Evolutionary conservation across 2,797 vertebrate species (phyloP).

Genomic region (Eulemur mongoz): DNA sequence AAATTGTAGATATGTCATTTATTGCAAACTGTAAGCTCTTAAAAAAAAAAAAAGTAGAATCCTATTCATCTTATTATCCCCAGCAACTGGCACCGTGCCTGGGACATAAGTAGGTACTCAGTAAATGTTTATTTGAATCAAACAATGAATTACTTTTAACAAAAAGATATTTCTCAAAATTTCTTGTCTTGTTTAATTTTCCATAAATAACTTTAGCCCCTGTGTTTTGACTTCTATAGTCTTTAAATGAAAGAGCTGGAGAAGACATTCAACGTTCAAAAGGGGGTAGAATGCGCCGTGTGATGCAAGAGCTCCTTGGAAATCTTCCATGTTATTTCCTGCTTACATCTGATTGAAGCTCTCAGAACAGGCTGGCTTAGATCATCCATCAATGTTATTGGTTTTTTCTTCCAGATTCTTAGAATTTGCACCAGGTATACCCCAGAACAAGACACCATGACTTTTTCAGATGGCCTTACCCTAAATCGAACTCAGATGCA

Average conservation of each 20-base stretch:
- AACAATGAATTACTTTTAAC: slow-evolving; percentile 42
- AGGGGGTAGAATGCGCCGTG: accelerated
- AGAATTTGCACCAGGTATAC: slow-evolving; percentile 97
- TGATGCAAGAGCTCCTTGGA: not conserved
- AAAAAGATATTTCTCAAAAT: slow-evolving; percentile 42
- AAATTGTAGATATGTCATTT: not conserved
- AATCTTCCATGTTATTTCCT: not conserved
- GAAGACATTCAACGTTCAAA: not conserved
- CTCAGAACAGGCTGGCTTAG: not conserved
- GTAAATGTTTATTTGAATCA: slow-evolving; percentile 59
- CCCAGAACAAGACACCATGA: slow-evolving; percentile 97
- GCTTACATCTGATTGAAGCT: not conserved
- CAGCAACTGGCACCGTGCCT: slow-evolving; percentile 26
- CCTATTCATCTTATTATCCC: slow-evolving; percentile 12
- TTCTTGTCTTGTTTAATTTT: not conserved
- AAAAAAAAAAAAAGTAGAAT: not conserved
- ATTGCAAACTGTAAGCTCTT: not conserved
- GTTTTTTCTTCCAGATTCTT: slow-evolving; percentile 88
- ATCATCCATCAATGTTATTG: not conserved
- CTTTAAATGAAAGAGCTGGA: not conserved
- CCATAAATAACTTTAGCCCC: not conserved
- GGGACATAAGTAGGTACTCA: slow-evolving; percentile 36
- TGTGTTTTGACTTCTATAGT: not conserved
- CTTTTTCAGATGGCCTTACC: slow-evolving; percentile 96
- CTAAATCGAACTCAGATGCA: slow-evolving; percentile 98